Percentiles rank a stretch among this genome's conserved stretches.
These are phyloP conservation scores for Xiphophorus hellerii DNA, from an alignment of 2,113 vertebrate species.

Conservation along the genomic window DNA sequence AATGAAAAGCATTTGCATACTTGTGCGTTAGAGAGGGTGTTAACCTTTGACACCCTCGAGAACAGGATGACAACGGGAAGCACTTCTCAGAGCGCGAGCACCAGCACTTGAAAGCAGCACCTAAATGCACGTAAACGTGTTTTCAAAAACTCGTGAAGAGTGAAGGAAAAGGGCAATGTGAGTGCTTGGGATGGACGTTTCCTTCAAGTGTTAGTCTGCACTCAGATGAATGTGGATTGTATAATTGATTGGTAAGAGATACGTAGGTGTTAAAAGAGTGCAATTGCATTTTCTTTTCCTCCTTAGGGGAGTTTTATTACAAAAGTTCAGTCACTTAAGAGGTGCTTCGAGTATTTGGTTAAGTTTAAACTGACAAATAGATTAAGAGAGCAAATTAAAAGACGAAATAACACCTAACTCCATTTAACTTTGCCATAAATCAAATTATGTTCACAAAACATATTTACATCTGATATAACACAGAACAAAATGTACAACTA, in stretches of 20 bases:
- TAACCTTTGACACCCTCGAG: slow-evolving; percentile 75
- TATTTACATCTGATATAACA: background rate
- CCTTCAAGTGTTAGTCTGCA: slow-evolving; percentile 50
- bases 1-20: slow-evolving; percentile 77
- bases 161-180: slow-evolving; percentile 27
- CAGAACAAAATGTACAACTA: background rate
- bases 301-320: background rate
- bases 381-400: background rate
- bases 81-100: slow-evolving; percentile 54
- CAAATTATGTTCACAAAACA: background rate
- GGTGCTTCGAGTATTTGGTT: background rate
- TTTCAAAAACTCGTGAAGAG: slow-evolving; percentile 45
- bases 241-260: slow-evolving; percentile 35
- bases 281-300: background rate
- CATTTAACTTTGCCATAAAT: background rate
- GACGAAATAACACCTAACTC: background rate
- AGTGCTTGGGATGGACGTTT: slow-evolving; percentile 50
- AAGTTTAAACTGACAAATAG: background rate
- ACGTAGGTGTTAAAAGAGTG: slow-evolving; percentile 4
- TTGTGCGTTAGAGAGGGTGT: slow-evolving; percentile 73
- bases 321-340: background rate
- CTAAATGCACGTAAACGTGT: slow-evolving; percentile 46
- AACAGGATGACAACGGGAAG: slow-evolving; percentile 70
- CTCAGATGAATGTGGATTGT: slow-evolving; percentile 45
- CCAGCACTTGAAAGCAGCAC: slow-evolving; percentile 69